Evolutionary conservation across 1,140 invertebrate species (phyloP).

Genomic region (Yoshiicerus persimilis): DNA sequence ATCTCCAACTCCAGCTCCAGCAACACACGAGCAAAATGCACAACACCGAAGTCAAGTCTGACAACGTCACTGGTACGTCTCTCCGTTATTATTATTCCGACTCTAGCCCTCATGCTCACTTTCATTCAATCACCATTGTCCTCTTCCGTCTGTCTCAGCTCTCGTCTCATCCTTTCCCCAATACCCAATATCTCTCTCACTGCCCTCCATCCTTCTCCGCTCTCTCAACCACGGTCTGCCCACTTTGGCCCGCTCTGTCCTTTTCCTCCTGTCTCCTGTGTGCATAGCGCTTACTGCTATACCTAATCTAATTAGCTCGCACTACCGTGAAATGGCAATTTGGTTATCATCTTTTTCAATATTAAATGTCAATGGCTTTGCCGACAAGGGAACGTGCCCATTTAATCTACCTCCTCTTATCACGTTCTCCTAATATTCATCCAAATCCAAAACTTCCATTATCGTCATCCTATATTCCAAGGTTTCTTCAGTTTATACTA

Average conservation of each 20-base stretch:
- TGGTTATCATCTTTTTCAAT: conserved; percentile 43
- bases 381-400: not conserved
- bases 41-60: conserved; percentile 43
- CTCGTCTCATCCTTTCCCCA: not conserved
- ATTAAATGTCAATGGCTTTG: conserved; percentile 46
- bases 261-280: not conserved
- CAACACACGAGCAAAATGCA: conserved; percentile 30
- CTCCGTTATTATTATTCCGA: not conserved
- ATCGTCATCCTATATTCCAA: not conserved
- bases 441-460: not conserved
- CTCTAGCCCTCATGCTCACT: conserved; percentile 14
- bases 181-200: not conserved
- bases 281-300: not conserved
- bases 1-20: not conserved
- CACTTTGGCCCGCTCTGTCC: not conserved
- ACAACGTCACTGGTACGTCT: conserved; percentile 36
- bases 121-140: conserved; percentile 24
- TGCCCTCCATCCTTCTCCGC: not conserved
- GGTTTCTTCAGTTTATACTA: no score
- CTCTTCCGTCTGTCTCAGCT: not conserved
- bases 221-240: not conserved
- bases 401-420: conserved; percentile 7
- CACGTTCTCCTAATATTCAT: not conserved
- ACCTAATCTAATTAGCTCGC: conserved; percentile 47
- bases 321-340: conserved; percentile 48